Base-by-base conservation (phyloP, 2,797 vertebrate species). In the Acanthis flammea region DNA sequence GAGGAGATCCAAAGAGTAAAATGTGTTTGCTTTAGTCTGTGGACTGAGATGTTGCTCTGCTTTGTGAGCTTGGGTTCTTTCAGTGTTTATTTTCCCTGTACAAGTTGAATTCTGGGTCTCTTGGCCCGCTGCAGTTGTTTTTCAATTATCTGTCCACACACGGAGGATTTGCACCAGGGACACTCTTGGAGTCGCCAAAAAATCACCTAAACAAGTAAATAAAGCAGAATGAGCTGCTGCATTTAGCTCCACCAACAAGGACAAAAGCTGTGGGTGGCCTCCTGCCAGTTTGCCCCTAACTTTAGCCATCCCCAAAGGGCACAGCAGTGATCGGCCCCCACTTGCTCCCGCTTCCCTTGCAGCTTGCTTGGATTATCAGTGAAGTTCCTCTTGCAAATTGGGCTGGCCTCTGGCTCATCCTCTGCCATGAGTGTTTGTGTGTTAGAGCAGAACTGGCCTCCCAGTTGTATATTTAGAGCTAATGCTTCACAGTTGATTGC, bases 401-500 rank as follows among this genome's bases (percentile, higher is more conserved):
- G 10, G 2, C 55, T 86, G 47, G 1, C 74, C 53, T 39, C 67
- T 72, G n/a, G 75, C 76, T 80, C 88, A 7, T 72, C 87, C 87
- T 87, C 10, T 30, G 91, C 8, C 5, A 8, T 5, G 82, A 44
- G 66, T 12, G 60, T 68, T 23, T 63, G 81, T 74, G 88, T 73
- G 70, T 22, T 27, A 84, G 68, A 77, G 95, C 94, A 95, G 95
- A 82, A 79, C 67, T 42, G 88, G 78, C 81, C 92, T 95, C 93
- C 90, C 72, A 30, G 87, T 78, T 91, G 92, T 95, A 48, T 95
- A 91, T 95, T 95, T 86, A 79, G 75, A 86, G 94, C 79, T 92
- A 90, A 80, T 66, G 50, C 96, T 95, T 95, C 84, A 58, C 61
- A 94, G 93, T 50, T 92, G 45, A 74, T 96, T 94, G 86, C 92